Evolutionary conservation across 2,113 vertebrate species (phyloP).

Genomic region (Alces alces): DNA sequence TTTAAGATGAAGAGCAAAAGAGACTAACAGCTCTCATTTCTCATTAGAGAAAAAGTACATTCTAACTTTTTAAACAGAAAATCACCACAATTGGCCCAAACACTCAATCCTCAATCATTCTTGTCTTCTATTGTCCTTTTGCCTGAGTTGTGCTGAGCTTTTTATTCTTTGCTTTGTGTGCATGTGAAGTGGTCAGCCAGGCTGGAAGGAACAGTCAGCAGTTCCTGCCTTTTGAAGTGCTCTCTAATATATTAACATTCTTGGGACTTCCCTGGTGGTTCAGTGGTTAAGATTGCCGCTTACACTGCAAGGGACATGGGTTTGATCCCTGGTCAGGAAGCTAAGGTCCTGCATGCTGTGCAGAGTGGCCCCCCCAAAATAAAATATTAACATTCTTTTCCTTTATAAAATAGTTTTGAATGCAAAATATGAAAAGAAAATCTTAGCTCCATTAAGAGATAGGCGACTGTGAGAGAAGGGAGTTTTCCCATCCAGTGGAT

Average conservation of each 20-base stretch:
- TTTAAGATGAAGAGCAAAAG: not conserved
- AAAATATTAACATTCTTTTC: not conserved
- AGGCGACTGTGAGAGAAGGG: not conserved
- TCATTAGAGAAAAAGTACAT: not conserved
- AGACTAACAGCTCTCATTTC: not conserved
- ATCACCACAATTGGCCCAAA: not conserved
- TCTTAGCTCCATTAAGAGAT: not conserved
- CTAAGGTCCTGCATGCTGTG: not conserved
- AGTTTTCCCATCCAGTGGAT: not conserved
- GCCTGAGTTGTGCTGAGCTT: not conserved
- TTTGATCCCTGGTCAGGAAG: not conserved
- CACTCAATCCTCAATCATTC: not conserved
- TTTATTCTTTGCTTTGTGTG: not conserved
- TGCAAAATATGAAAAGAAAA: not conserved
- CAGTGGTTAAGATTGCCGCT: not conserved
- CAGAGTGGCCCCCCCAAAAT: not conserved
- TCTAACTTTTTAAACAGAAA: not conserved
- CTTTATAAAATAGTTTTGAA: not conserved
- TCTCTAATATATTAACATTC: not conserved
- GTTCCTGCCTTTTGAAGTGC: not conserved
- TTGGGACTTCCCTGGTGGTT: not conserved
- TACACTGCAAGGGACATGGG: not conserved
- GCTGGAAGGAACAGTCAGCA: not conserved
- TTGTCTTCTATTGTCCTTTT: not conserved
- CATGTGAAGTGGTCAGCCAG: rapidly evolving